Conservation (phyloP, 2,888 invertebrate genomes). For the Hirtodrosophila duncani region DNA sequence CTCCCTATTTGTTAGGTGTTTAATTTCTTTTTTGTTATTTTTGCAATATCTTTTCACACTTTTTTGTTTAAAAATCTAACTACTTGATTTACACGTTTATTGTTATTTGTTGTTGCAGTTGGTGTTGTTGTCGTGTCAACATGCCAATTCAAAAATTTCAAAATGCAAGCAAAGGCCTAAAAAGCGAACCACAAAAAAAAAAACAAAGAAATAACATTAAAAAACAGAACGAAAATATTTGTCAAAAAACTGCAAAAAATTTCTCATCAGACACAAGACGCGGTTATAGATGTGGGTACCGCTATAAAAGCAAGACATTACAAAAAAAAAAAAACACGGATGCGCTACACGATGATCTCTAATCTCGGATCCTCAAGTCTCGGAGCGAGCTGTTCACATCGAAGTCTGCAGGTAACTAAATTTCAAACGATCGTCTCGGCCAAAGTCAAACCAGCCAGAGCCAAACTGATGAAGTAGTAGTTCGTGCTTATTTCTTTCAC, state of each 20-base stretch:
- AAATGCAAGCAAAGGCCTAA: background rate
- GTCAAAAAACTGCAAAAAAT: conserved; percentile 19
- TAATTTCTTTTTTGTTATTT: too few relatives aligned
- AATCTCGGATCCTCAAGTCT: too few relatives aligned
- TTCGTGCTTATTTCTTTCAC: conserved; percentile 49
- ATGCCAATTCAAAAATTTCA: background rate
- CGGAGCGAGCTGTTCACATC: too few relatives aligned
- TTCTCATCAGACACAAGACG: conserved; percentile 15
- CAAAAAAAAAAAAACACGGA: too few relatives aligned
- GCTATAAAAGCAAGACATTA: too few relatives aligned
- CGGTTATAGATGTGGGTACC: conserved; percentile 26
- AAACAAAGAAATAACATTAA: background rate
- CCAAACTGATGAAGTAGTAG: too few relatives aligned
- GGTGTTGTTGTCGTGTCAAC: too few relatives aligned
- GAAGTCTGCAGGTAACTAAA: conserved; percentile 52
- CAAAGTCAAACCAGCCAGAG: too few relatives aligned
- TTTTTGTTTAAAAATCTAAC: too few relatives aligned
- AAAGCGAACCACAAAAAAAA: background rate
- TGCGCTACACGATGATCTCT: too few relatives aligned
- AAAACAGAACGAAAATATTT: conserved; percentile 7
- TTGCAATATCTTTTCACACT: too few relatives aligned
- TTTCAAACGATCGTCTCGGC: conserved; percentile 17
- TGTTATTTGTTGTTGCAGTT: background rate
- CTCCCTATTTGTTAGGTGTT: too few relatives aligned
- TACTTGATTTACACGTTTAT: background rate